Evolutionary conservation across 2,797 vertebrate species (phyloP).

Genomic region (Strix occidentalis): DNA sequence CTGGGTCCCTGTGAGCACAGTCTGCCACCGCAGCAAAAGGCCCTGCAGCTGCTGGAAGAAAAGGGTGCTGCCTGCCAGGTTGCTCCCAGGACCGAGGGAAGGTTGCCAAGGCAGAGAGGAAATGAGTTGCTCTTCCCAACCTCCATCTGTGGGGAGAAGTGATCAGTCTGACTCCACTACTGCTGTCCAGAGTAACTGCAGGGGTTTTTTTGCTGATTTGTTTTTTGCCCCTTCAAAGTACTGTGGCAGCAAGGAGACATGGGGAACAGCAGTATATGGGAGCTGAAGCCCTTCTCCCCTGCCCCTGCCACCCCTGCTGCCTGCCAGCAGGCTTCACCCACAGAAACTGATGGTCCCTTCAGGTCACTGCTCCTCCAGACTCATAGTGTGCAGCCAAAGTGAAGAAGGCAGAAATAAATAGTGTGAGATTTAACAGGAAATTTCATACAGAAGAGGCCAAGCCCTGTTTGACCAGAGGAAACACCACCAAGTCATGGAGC

Average conservation of each 20-base stretch:
- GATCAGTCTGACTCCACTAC: neutral
- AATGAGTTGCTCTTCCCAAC: neutral
- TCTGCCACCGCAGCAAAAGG: neutral
- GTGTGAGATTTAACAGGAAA: neutral
- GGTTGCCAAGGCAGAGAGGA: neutral
- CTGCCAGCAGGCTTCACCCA: neutral
- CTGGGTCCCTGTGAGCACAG: fast-evolving
- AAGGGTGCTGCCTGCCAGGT: neutral
- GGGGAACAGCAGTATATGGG: neutral
- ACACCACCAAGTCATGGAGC: neutral
- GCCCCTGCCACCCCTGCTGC: fast-evolving
- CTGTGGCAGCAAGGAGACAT: neutral
- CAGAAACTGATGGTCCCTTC: neutral
- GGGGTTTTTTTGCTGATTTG: neutral
- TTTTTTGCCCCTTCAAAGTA: neutral
- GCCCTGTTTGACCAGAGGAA: neutral
- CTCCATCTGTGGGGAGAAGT: neutral
- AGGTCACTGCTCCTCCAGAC: neutral
- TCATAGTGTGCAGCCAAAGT: neutral
- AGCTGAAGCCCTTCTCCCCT: neutral
- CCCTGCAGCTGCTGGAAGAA: neutral
- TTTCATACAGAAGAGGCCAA: neutral
- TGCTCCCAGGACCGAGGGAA: neutral
- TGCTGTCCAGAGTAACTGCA: neutral
- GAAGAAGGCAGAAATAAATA: neutral